Conservation (phyloP, 2,888 invertebrate species). For the Himalopsyche anomala region DNA sequence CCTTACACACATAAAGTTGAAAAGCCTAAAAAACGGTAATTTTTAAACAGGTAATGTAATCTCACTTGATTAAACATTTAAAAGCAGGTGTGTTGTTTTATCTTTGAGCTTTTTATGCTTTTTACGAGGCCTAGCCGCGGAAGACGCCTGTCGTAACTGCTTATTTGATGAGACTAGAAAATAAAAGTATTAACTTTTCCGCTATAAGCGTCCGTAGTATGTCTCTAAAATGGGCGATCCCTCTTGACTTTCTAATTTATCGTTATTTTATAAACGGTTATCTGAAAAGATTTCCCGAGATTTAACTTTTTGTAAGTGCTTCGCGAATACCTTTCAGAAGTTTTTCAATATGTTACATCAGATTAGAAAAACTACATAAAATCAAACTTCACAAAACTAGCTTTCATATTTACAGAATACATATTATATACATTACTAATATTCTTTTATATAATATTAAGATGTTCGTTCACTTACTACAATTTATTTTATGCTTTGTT, state of each 20-base stretch:
- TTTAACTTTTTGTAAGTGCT: constrained; percentile 13
- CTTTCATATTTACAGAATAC: too few relatives aligned
- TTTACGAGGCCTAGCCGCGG: constrained; percentile 45
- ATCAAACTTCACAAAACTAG: not conserved
- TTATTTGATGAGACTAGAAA: constrained; percentile 52
- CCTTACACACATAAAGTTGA: constrained; percentile 3
- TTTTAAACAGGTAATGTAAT: constrained; percentile 61
- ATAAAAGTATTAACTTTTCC: constrained; percentile 49
- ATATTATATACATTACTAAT: too few relatives aligned
- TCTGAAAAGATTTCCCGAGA: constrained; percentile 20
- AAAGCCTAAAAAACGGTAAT: constrained; percentile 54
- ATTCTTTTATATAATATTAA: too few relatives aligned
- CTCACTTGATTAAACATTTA: constrained; percentile 63
- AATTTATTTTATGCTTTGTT: too few relatives aligned
- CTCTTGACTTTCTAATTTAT: constrained; percentile 31
- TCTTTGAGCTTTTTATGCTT: constrained; percentile 48
- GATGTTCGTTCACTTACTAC: too few relatives aligned
- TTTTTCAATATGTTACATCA: constrained; percentile 10
- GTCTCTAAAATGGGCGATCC: constrained; percentile 35
- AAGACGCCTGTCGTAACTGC: constrained; percentile 48
- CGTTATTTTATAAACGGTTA: constrained; percentile 34
- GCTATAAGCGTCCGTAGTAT: constrained; percentile 30
- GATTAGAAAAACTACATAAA: not conserved
- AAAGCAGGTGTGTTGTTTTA: constrained; percentile 57
- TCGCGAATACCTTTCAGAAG: not conserved